Evolutionary conservation across 2,797 vertebrate genomes (phyloP), one percentile per base, ranked within the genome.

Genomic region (Diplodus sargus): DNA sequence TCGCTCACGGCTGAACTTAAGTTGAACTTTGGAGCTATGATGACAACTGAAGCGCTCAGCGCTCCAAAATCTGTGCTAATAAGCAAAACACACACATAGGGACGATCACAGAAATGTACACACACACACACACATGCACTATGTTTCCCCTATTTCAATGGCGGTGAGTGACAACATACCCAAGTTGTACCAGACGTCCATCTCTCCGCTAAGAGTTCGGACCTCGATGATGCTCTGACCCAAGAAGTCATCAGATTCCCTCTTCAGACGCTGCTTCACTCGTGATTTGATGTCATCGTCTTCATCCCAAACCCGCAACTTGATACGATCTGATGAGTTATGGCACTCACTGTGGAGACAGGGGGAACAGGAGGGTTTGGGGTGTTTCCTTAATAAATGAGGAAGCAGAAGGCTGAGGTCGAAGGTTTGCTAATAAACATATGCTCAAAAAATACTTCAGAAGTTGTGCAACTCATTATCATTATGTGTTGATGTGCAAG

Each of bases 181-280:
- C 43, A 99, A 94, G 91, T 98, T 99, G 91, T 99, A 99, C 98
- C 98, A 99, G 82, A 99, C 97, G 52, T 99, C 98, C 98, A 99
- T 99, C 90, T 99, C 98, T 34, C 98, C 98, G 0, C 97, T 99
- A 84, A 99, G 95, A 0, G 97, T 99, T 34, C 98, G 97, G 70
- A 99, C 98, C 92, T 99, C 98, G 10, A 99, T 98, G 90, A 99
- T 99, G 72, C 97, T 99, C 93, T 99, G 98, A 49, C 98, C 98
- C 87, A 99, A 91, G 86, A 99, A 99, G 93, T 99, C 98, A 42
- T 99, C 98, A 0, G 98, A 99, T 83, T 99, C 98, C 11, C 97
- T 95, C 88, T 99, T 99, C 74, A 99, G 94, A n/a, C 97, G 95
- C 90, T 99, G 98, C 87, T 99, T 99, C 85, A 99, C 96, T 5